These are phyloP conservation scores for Petrophora chlorosata DNA, from an alignment of 2,888 invertebrate species.

Conservation along the genomic window DNA sequence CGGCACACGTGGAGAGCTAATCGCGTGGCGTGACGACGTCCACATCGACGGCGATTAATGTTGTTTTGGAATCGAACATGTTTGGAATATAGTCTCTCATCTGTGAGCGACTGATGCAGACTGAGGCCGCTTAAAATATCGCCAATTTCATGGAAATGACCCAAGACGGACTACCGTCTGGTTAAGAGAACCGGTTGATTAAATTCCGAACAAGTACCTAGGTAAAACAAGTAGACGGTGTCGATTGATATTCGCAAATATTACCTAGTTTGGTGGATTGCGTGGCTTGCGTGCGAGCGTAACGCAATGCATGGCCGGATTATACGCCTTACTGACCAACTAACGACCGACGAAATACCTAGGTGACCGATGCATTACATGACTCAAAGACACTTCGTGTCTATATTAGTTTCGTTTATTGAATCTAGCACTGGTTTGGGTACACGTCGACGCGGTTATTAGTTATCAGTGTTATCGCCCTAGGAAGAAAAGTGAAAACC, in stretches of 20 bases:
- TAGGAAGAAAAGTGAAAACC: too few relatives aligned
- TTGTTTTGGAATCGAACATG: conserved; percentile 13
- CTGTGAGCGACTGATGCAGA: conserved; percentile 10
- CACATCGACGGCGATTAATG: conserved; percentile 23
- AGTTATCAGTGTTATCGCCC: too few relatives aligned
- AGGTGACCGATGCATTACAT: conserved; percentile 24
- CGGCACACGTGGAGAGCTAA: conserved; percentile 62
- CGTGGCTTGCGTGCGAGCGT: conserved; percentile 58
- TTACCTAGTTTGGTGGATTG: conserved; percentile 36
- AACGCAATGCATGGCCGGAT: conserved; percentile 65
- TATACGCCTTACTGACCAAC: conserved; percentile 69
- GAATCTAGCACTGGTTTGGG: too few relatives aligned
- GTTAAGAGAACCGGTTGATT: conserved; percentile 9
- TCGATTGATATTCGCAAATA: conserved; percentile 40
- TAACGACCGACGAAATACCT: conserved; percentile 60
- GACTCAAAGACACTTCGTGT: too few relatives aligned
- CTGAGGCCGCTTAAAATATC: not conserved
- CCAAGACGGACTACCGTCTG: too few relatives aligned
- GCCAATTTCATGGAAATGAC: not conserved
- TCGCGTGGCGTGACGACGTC: conserved; percentile 49
- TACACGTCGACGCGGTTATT: too few relatives aligned
- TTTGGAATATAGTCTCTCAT: conserved; percentile 16
- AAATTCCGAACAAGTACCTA: not conserved
- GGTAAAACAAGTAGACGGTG: not conserved
- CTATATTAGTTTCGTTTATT: too few relatives aligned